Conservation (phyloP, 2,888 invertebrate species). For the Acanthoscelides obtectus region DNA sequence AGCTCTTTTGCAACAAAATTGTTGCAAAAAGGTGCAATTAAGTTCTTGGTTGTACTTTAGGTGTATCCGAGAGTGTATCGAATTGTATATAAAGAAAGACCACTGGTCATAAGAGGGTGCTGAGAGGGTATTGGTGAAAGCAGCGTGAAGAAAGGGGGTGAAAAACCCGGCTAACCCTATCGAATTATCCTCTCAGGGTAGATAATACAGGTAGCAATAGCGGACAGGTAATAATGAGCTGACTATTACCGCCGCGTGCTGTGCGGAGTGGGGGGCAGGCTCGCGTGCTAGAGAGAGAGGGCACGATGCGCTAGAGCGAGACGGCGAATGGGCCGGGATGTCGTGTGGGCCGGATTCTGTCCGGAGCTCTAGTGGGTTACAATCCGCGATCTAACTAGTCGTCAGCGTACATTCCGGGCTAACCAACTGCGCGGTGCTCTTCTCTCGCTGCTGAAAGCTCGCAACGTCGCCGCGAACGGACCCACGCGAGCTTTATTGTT, state of each 20-base stretch:
- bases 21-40: conserved; percentile 3
- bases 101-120: neutral
- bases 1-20: conserved; percentile 9
- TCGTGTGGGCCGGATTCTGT: conserved; percentile 54
- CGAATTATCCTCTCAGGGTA: conserved; percentile 26
- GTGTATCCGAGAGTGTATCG: neutral
- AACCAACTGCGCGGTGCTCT: conserved; percentile 44
- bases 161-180: conserved; percentile 22
- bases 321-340: conserved; percentile 49
- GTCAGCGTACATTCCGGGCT: conserved; percentile 55
- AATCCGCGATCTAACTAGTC: conserved; percentile 59
- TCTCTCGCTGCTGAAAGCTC: conserved; percentile 30
- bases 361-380: conserved; percentile 56
- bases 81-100: neutral
- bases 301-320: conserved; percentile 39
- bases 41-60: neutral
- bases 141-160: conserved; percentile 8
- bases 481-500: conserved; percentile 34
- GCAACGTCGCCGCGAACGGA: conserved; percentile 18
- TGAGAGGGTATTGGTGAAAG: neutral
- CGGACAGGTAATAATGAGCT: conserved; percentile 44
- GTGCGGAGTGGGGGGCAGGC: conserved; percentile 36
- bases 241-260: conserved; percentile 43
- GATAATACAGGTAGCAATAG: conserved; percentile 44
- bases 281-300: conserved; percentile 43